Base-by-base conservation (phyloP, 2,797 vertebrate species). In the Rhinogobio ventralis region DNA sequence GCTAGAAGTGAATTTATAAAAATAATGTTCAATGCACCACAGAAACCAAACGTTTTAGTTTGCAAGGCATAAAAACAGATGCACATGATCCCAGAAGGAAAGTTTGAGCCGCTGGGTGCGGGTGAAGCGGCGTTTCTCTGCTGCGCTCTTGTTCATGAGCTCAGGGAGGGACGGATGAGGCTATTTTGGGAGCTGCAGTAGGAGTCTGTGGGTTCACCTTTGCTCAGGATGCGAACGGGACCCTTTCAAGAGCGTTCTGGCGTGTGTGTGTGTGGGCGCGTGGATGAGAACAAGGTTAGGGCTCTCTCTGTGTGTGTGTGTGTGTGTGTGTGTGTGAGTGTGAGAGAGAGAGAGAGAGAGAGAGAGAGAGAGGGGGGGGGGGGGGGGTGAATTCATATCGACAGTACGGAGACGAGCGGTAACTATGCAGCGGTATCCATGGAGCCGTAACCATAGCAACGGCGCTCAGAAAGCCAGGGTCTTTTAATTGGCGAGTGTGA, bases 401-500 rank as follows among this genome's bases (percentile, higher is more conserved):
- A 79, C 69, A 51, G 76, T 73, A 78, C 39, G 25, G 62, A 67
- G 51, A 60, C 9, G 67, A 79, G 82, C 49, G n/a, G 85, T 87
- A 90, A 77, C 83, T 79, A 93, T 88, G 86, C 91, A 89, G 92
- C 86, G 80, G 93, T 94, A 91, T 92, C 94, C 91, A 94, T 92
- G 93, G 91, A 95, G 92, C 93, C 81, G 93, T 95, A 88, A 79
- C 95, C 90, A 95, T 95, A 92, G 95, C 92, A 94, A 96, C 95
- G 93, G 94, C 92, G 92, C 94, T 92, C 89, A 91, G 92, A 92
- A 94, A 94, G 92, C 92, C 81, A 91, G 93, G 82, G 91, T 93
- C 91, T 93, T 42, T 88, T 95, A 95, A 95, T 94, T 95, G 94
- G 91, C 92, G 91, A 94, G 92, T 93, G 89, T 30, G 90, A 92